A percentile compares a stretch with the other conserved stretches of the same genome.
These are phyloP conservation scores for Rhodinocichla rosea DNA, from an alignment of 2,113 vertebrate genomes.

Conservation along the genomic window DNA sequence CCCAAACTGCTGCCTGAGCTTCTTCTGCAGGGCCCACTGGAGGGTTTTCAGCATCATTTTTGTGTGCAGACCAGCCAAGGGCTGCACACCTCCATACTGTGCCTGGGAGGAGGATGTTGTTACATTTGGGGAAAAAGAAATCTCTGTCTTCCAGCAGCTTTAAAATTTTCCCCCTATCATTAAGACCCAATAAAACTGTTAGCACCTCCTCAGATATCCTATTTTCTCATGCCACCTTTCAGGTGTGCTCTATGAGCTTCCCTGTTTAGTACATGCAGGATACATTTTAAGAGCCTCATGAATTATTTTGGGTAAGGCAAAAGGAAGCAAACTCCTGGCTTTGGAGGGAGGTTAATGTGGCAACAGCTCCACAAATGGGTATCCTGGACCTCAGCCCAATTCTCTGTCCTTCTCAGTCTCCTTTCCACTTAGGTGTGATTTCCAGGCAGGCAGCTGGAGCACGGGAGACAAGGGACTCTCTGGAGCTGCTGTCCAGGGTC, in stretches of 20 bases:
- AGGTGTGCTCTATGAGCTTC: not conserved
- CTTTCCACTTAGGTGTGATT: not conserved
- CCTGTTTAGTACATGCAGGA: not conserved
- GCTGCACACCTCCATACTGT: not conserved
- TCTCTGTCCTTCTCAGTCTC: not conserved
- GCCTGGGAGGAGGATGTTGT: not conserved
- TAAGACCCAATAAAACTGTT: constrained; percentile 27
- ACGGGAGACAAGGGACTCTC: rapidly evolving
- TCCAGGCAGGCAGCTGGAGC: not conserved
- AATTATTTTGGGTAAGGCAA: constrained; percentile 13
- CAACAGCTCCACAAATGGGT: not conserved
- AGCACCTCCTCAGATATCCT: constrained; percentile 13
- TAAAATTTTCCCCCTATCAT: not conserved
- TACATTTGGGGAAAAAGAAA: not conserved
- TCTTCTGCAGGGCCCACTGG: not conserved
- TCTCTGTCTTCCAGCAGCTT: not conserved
- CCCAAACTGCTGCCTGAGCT: not conserved
- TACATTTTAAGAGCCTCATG: not conserved
- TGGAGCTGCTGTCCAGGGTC: not conserved
- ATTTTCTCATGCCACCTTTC: not conserved
- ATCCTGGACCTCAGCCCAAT: not conserved
- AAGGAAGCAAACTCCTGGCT: not conserved
- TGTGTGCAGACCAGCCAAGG: not conserved
- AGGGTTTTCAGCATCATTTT: not conserved
- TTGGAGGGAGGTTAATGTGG: not conserved